A percentile compares a stretch with the other conserved stretches of the same genome.
Evolutionary conservation across 1,140 invertebrate genomes (phyloP).

Genomic region (Dysdera silvatica): DNA sequence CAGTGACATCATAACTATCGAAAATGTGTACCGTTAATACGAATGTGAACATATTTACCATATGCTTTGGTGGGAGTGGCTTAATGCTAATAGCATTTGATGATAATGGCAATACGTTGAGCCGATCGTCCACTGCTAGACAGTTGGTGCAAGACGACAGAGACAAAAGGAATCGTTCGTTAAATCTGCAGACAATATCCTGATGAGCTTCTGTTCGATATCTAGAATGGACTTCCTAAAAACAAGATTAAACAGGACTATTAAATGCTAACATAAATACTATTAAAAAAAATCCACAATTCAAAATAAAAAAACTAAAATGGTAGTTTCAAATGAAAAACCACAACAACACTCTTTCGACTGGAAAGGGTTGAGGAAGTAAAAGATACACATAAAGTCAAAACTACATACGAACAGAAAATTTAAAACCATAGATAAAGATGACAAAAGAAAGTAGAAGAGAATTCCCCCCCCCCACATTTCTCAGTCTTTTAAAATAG

Average conservation of each 20-base stretch:
- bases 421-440: no score
- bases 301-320: no score
- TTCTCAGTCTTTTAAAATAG: no score
- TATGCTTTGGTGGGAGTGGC: slow-evolving; percentile 45
- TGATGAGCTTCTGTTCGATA: slow-evolving; percentile 90
- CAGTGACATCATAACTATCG: background rate
- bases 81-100: slow-evolving; percentile 74
- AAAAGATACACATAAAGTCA: no score
- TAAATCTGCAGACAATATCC: slow-evolving; percentile 87
- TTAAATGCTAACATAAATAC: no score
- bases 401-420: no score
- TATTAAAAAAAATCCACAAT: no score
- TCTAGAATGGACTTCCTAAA: slow-evolving; percentile 84
- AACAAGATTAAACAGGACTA: slow-evolving; percentile 18
- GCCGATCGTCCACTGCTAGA: slow-evolving; percentile 80
- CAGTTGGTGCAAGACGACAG: slow-evolving; percentile 78
- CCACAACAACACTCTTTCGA: no score
- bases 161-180: slow-evolving; percentile 90
- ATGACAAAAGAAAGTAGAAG: no score
- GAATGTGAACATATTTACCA: background rate
- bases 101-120: slow-evolving; percentile 86
- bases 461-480: no score
- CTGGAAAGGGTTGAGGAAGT: no score
- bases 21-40: background rate
- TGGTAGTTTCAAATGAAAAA: no score